Percentiles rank a stretch among this genome's conserved stretches.
phyloP scores from a whole-genome alignment of 2,797 vertebrate genomes.

The Eospalax fontanierii region DNA sequence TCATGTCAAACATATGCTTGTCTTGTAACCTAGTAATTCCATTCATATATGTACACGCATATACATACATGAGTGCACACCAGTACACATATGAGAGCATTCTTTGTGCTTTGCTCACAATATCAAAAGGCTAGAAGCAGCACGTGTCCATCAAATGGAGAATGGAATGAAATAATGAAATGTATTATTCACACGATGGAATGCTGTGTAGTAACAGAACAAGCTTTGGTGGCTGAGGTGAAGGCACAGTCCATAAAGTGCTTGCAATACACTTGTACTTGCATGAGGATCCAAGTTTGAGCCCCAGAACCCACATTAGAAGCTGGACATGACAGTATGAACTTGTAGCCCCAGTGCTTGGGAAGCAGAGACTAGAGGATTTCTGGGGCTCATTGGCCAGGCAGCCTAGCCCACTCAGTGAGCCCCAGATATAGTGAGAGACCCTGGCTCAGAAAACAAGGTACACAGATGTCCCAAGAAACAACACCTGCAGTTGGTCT shows the following conservation, averaged over 20 bases:
- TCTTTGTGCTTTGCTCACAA: slow-evolving; percentile 27
- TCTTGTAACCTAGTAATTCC: background rate
- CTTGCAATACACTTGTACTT: background rate
- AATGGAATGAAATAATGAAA: too few species aligned
- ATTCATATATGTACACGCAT: background rate
- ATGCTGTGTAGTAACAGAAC: background rate
- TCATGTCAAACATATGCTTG: background rate
- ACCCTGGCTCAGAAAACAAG: background rate
- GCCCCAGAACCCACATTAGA: background rate
- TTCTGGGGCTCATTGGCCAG: background rate
- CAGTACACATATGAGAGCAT: background rate
- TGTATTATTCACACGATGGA: background rate
- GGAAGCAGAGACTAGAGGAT: background rate
- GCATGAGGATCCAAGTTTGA: background rate
- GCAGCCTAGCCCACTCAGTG: background rate
- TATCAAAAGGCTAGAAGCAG: background rate
- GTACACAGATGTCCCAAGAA: background rate
- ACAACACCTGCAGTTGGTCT: background rate
- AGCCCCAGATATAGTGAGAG: background rate
- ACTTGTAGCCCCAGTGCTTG: background rate
- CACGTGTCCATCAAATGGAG: background rate
- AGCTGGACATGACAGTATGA: background rate
- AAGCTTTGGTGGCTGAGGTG: background rate
- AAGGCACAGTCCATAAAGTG: background rate
- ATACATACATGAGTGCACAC: background rate